Evolutionary conservation across 2,888 invertebrate genomes (phyloP).

Genomic region (Drosophila robusta): DNA sequence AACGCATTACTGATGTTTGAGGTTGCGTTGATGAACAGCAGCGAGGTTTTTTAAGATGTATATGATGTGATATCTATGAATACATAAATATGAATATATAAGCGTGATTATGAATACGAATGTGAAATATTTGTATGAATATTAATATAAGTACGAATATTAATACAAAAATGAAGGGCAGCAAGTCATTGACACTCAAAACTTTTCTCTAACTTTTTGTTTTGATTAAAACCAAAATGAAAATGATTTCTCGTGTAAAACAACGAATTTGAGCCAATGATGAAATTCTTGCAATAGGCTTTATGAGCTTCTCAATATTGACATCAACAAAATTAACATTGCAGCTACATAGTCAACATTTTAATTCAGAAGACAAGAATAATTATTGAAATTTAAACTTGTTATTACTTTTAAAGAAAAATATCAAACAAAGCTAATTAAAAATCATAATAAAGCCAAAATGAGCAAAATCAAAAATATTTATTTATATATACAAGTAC

Average conservation of each 20-base stretch:
- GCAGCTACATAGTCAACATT: slow-evolving; percentile 5
- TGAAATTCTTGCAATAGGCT: slow-evolving; percentile 15
- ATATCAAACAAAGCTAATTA: slow-evolving; percentile 31
- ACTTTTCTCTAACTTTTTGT: not conserved
- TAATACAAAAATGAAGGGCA: slow-evolving; percentile 4
- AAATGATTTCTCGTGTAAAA: not conserved
- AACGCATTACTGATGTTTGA: no score
- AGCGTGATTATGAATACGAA: no score
- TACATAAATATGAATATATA: not conserved
- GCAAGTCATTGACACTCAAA: not conserved
- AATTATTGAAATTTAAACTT: slow-evolving; percentile 13
- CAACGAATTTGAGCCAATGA: not conserved
- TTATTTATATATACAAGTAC: no score
- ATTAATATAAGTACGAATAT: not conserved
- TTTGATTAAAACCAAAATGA: slow-evolving; percentile 32
- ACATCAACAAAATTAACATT: not conserved
- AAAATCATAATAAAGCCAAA: slow-evolving; percentile 5
- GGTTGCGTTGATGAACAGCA: no score
- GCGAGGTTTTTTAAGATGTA: no score
- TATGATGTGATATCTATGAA: no score
- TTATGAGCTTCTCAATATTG: not conserved
- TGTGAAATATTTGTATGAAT: not conserved
- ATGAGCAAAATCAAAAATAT: slow-evolving; percentile 7
- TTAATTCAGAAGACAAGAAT: slow-evolving; percentile 24
- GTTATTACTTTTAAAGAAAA: slow-evolving; percentile 1